phyloP scores from a whole-genome alignment of 2,888 invertebrate species.

The Trichogramma dendrolimi region DNA sequence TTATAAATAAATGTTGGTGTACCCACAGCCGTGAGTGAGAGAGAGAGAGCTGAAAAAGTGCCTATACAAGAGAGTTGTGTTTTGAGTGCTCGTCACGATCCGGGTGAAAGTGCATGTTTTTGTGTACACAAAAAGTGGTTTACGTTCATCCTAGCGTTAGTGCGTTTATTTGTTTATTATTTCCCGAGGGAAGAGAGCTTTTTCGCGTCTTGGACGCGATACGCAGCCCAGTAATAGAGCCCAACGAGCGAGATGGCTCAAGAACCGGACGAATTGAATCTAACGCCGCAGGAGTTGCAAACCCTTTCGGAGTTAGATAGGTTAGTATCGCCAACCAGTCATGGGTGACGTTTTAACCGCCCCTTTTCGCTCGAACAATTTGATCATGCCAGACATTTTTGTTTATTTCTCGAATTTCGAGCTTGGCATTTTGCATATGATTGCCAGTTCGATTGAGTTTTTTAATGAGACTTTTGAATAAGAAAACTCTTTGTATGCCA shows the following conservation, averaged over 20 bases:
- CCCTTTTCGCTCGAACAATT: too few relatives aligned
- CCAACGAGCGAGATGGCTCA: constrained; percentile 49
- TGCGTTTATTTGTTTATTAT: neutral
- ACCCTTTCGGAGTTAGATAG: constrained; percentile 84
- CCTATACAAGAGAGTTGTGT: too few relatives aligned
- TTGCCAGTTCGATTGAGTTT: too few relatives aligned
- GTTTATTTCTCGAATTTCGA: too few relatives aligned
- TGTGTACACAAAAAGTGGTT: neutral
- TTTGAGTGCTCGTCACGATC: too few relatives aligned
- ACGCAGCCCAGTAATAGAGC: neutral
- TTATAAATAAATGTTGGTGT: too few relatives aligned
- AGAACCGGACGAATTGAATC: constrained; percentile 66
- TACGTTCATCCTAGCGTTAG: constrained; percentile 8
- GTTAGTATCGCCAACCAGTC: constrained; percentile 51
- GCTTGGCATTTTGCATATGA: too few relatives aligned
- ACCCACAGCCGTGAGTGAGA: too few relatives aligned
- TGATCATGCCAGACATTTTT: too few relatives aligned
- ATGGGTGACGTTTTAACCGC: constrained; percentile 2
- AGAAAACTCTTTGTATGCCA: too few relatives aligned
- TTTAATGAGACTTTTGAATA: too few relatives aligned
- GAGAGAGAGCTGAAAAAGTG: too few relatives aligned
- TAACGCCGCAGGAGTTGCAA: constrained; percentile 80
- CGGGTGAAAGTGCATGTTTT: neutral
- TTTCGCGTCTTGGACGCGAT: neutral
- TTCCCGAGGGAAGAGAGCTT: neutral